Conservation (phyloP, 2,113 vertebrate genomes). For the Mus spicilegus region DNA sequence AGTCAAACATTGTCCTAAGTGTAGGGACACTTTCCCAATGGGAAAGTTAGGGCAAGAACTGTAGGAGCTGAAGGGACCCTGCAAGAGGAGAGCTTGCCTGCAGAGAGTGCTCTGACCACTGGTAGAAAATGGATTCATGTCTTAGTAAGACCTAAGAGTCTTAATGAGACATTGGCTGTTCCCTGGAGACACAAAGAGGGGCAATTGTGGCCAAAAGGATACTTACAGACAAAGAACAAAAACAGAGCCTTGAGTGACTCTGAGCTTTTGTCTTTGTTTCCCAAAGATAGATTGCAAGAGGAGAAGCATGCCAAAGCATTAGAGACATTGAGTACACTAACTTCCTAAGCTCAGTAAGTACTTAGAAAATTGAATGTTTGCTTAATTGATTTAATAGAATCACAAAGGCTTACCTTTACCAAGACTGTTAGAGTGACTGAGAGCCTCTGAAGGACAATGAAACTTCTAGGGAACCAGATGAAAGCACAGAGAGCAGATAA, state of each 20-base stretch:
- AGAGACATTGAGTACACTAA: not conserved
- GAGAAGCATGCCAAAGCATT: not conserved
- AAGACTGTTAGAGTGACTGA: not conserved
- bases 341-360: conserved; percentile 37
- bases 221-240: not conserved
- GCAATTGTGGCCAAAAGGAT: not conserved
- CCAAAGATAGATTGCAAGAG: not conserved
- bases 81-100: too few species aligned
- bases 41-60: too few species aligned
- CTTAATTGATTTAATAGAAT: conserved; percentile 60
- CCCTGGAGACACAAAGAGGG: not conserved
- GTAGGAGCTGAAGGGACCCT: too few species aligned
- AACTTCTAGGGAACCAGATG: not conserved
- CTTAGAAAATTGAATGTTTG: conserved; percentile 47
- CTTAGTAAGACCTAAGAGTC: not conserved
- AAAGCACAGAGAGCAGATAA: fast-evolving
- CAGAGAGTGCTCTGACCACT: too few species aligned
- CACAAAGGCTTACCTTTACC: conserved; percentile 52
- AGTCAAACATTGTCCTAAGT: too few species aligned
- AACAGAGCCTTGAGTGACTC: not conserved
- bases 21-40: too few species aligned
- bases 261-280: not conserved
- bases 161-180: not conserved
- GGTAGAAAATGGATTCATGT: not conserved
- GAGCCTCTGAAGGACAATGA: not conserved